A percentile compares a stretch with the other conserved stretches of the same genome.
Conservation (phyloP, 1,140 invertebrate genomes). For the Aphidius ervi region DNA sequence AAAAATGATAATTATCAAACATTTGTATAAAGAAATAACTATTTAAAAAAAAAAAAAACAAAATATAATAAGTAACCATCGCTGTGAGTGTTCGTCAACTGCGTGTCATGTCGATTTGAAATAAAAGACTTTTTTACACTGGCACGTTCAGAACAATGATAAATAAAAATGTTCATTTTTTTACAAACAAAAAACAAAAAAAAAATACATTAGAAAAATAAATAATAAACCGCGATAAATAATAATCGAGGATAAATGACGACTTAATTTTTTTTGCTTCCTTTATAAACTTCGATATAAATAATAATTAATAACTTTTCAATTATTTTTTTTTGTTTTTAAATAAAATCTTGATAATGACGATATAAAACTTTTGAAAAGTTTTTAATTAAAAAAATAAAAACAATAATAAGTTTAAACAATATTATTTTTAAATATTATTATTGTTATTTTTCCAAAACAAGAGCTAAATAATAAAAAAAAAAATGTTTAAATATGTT, state of each 20-base stretch:
- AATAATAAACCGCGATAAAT: neutral
- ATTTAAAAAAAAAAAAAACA: neutral
- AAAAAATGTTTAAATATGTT: no score
- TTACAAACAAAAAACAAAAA: conserved; percentile 2
- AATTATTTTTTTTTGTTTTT: no score
- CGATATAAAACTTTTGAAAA: no score
- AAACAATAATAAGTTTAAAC: no score
- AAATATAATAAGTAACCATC: conserved; percentile 9
- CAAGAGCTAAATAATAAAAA: no score
- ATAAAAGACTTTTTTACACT: no score
- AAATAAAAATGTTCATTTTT: conserved; percentile 9
- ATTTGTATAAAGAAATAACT: neutral
- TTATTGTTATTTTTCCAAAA: no score
- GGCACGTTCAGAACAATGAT: no score
- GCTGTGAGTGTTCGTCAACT: conserved; percentile 2
- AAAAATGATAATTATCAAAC: neutral
- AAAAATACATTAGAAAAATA: conserved; percentile 6
- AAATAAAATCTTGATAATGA: no score
- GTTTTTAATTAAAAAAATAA: no score
- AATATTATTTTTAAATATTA: no score
- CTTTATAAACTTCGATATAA: neutral
- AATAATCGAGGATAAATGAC: neutral
- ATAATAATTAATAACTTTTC: no score
- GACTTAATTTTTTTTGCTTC: conserved; percentile 6
- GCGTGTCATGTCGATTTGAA: neutral